Evolutionary conservation across 2,888 invertebrate species (phyloP).

Genomic region (Xestia c-nigrum): DNA sequence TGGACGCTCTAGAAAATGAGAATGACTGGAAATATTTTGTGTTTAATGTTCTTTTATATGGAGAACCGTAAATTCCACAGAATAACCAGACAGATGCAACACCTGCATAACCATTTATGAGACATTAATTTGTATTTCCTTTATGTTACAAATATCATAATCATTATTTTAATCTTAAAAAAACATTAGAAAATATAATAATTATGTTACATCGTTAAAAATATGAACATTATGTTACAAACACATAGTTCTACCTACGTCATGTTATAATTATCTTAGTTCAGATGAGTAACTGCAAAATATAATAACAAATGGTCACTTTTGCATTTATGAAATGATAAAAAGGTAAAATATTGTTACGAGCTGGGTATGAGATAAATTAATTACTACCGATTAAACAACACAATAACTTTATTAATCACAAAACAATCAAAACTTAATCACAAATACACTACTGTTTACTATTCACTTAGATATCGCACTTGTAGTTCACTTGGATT

Average conservation of each 20-base stretch:
- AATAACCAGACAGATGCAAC: neutral
- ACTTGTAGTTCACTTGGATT: too few relatives aligned
- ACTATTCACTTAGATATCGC: too few relatives aligned
- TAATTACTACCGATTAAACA: too few relatives aligned
- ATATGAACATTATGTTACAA: too few relatives aligned
- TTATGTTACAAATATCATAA: too few relatives aligned
- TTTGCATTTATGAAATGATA: neutral
- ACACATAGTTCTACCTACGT: neutral
- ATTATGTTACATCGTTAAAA: too few relatives aligned
- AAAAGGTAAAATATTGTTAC: neutral
- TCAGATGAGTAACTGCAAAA: neutral
- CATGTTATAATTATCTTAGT: neutral
- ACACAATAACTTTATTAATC: too few relatives aligned
- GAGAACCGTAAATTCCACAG: neutral
- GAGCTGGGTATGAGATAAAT: too few relatives aligned
- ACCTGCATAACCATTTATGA: neutral
- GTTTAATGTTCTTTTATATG: neutral
- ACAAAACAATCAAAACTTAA: too few relatives aligned
- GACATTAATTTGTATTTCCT: neutral
- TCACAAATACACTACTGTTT: too few relatives aligned
- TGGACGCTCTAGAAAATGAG: neutral
- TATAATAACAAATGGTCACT: neutral
- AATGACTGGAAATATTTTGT: neutral
- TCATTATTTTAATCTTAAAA: too few relatives aligned
- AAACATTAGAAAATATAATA: too few relatives aligned